These are phyloP conservation scores for Metaphire vulgaris DNA, from an alignment of 1,140 invertebrate genomes.

Conservation along the genomic window DNA sequence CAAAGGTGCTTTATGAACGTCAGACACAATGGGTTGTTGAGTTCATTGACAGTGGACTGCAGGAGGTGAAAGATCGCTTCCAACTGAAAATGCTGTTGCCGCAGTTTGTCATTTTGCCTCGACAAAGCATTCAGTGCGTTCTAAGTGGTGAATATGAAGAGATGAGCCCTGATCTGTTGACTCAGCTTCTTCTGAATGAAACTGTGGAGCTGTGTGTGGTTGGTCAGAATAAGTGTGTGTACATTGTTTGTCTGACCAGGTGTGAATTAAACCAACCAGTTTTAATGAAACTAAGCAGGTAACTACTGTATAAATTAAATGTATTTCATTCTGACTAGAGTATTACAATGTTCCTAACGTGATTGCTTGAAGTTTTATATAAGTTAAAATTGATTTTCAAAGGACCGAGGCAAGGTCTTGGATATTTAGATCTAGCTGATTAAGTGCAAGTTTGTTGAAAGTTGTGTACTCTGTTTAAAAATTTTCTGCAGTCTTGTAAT, in stretches of 20 bases:
- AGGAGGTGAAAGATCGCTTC: constrained; percentile 51
- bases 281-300: constrained; percentile 6
- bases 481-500: too few species aligned
- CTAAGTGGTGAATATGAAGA: constrained; percentile 49
- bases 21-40: constrained; percentile 50
- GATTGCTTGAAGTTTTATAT: too few species aligned
- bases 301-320: too few species aligned
- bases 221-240: neutral
- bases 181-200: constrained; percentile 6
- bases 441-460: too few species aligned
- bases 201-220: neutral
- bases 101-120: constrained; percentile 57
- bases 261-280: constrained; percentile 6
- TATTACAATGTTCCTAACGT: too few species aligned
- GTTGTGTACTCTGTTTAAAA: too few species aligned
- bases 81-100: constrained; percentile 44
- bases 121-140: constrained; percentile 67
- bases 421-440: too few species aligned
- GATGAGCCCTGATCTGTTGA: constrained; percentile 7
- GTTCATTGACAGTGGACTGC: constrained; percentile 71
- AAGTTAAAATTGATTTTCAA: too few species aligned
- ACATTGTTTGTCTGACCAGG: neutral
- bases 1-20: constrained; percentile 57
- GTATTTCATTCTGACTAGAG: too few species aligned
- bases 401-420: too few species aligned